phyloP scores from a whole-genome alignment of 2,888 invertebrate species.

The Ectemnius lituratus region DNA sequence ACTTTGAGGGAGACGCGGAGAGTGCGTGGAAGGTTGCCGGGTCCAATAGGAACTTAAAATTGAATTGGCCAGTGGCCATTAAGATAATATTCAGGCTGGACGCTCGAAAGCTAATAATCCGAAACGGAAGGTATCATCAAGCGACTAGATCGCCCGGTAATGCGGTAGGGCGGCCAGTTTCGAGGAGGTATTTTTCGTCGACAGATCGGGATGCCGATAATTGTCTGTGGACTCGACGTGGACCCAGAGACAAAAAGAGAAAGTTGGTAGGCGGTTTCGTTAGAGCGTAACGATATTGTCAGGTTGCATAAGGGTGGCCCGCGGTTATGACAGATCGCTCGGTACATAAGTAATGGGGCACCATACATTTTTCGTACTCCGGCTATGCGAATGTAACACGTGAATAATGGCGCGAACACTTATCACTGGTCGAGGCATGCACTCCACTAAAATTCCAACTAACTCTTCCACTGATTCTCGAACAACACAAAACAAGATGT shows the following conservation, averaged over 20 bases:
- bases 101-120: conserved; percentile 13
- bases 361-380: conserved; percentile 54
- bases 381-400: background rate
- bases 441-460: background rate
- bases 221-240: conserved; percentile 42
- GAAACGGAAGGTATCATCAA: conserved; percentile 32
- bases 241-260: conserved; percentile 17
- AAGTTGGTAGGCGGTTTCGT: conserved; percentile 57
- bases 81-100: conserved; percentile 5
- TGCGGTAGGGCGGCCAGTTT: background rate
- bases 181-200: conserved; percentile 28
- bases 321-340: conserved; percentile 66
- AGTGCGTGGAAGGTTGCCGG: background rate
- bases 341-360: conserved; percentile 60
- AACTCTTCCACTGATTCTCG: too few species aligned
- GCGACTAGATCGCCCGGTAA: conserved; percentile 7
- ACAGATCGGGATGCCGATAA: conserved; percentile 52
- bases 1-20: background rate
- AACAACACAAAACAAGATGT: too few species aligned
- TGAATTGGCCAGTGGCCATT: conserved; percentile 2
- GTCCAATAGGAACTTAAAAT: conserved; percentile 2
- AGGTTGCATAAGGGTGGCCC: conserved; percentile 60
- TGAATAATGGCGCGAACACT: background rate
- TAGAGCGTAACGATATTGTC: conserved; percentile 67
- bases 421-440: conserved; percentile 14